phyloP scores from a whole-genome alignment of 2,888 invertebrate species.

The Ctenicera cuprea region DNA sequence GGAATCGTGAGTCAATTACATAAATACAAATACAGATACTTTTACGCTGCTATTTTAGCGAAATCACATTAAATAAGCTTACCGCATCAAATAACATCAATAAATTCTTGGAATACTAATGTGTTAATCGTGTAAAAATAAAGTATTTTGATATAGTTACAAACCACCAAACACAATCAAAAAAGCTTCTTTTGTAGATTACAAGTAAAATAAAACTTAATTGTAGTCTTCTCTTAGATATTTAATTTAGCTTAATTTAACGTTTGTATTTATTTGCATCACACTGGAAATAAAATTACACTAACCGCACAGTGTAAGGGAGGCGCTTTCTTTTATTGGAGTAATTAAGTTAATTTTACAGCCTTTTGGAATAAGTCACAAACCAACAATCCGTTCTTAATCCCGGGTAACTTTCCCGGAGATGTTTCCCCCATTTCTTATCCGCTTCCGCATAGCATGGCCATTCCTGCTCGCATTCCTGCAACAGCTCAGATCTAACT shows the following conservation, averaged over 20 bases:
- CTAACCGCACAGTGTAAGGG: slow-evolving; percentile 59
- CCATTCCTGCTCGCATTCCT: slow-evolving; percentile 54
- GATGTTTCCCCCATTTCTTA: slow-evolving; percentile 61
- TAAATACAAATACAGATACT: too few relatives aligned
- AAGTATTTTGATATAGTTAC: too few relatives aligned
- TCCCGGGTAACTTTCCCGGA: slow-evolving; percentile 60
- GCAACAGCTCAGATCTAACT: slow-evolving; percentile 43
- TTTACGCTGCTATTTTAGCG: too few relatives aligned
- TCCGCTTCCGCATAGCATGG: slow-evolving; percentile 58
- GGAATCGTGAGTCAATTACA: too few relatives aligned
- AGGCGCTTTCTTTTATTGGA: slow-evolving; percentile 66
- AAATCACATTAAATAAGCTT: too few relatives aligned
- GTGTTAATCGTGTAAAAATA: too few relatives aligned
- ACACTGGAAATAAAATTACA: slow-evolving; percentile 58
- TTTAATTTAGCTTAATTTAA: slow-evolving; percentile 55
- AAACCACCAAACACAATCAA: too few relatives aligned
- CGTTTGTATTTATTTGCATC: slow-evolving; percentile 55
- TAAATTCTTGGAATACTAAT: too few relatives aligned
- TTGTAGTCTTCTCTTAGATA: slow-evolving; percentile 60
- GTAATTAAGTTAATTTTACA: slow-evolving; percentile 69
- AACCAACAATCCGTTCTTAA: slow-evolving; percentile 69
- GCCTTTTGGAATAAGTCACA: slow-evolving; percentile 67
- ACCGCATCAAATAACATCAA: too few relatives aligned
- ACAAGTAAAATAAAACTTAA: slow-evolving; percentile 34
- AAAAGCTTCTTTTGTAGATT: too few relatives aligned